Evolutionary conservation across 2,888 invertebrate species (phyloP).

Genomic region (Liposcelis brunnea): DNA sequence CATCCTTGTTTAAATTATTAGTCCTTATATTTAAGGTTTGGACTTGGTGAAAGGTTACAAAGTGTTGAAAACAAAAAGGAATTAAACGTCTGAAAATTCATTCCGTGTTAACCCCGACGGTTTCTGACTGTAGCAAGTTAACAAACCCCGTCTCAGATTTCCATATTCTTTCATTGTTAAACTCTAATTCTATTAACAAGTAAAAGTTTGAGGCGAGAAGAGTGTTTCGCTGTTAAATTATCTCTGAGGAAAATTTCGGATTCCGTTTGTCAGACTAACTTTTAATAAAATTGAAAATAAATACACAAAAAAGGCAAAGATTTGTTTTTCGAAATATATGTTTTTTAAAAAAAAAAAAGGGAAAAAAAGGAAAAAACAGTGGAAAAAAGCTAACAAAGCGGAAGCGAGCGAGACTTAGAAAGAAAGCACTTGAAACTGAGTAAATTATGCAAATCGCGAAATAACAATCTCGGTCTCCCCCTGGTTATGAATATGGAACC

Average conservation of each 20-base stretch:
- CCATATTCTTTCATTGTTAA: neutral
- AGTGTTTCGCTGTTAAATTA: slow-evolving; percentile 5
- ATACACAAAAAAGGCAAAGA: neutral
- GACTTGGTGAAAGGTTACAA: no score
- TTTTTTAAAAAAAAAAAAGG: no score
- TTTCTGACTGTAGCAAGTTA: slow-evolving; percentile 6
- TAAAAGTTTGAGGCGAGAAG: no score
- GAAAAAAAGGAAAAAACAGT: neutral
- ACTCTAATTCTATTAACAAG: no score
- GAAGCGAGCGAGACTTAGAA: neutral
- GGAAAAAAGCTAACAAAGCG: neutral
- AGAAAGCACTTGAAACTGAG: no score
- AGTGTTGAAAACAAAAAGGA: no score
- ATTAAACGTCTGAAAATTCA: slow-evolving; percentile 3
- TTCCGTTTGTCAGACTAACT: slow-evolving; percentile 1
- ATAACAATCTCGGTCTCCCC: no score
- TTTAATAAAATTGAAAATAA: slow-evolving; percentile 8
- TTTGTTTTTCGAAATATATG: no score
- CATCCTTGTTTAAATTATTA: no score
- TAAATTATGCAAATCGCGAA: no score
- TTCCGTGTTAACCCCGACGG: slow-evolving; percentile 1
- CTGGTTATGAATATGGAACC: neutral
- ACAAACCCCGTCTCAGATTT: neutral
- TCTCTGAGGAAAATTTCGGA: slow-evolving; percentile 10
- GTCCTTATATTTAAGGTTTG: no score